These are phyloP conservation scores for Ethmia dodecea DNA, from an alignment of 2,888 invertebrate species.

Conservation along the genomic window DNA sequence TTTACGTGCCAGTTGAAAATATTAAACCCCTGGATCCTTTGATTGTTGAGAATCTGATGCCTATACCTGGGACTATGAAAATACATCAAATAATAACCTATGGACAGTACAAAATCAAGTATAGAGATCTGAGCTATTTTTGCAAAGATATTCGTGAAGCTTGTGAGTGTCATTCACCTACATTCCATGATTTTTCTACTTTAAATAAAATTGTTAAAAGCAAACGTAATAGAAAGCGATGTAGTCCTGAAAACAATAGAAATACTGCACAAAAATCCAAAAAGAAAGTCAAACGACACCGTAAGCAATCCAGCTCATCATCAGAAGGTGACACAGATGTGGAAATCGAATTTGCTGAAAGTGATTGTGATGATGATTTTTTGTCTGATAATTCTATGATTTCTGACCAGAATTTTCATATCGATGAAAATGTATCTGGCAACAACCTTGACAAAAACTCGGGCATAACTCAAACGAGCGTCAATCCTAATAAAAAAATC, in stretches of 20 bases:
- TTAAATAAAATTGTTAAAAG: conserved; percentile 1
- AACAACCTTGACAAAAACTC: neutral
- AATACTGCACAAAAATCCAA: conserved; percentile 7
- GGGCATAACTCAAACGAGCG: neutral
- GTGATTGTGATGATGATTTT: conserved; percentile 4
- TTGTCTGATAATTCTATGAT: neutral
- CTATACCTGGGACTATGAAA: conserved; percentile 4
- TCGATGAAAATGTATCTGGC: neutral
- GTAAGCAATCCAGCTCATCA: conserved; percentile 4
- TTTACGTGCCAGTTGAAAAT: conserved; percentile 6
- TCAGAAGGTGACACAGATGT: conserved; percentile 4
- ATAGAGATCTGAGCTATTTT: conserved; percentile 4
- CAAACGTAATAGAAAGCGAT: conserved; percentile 9
- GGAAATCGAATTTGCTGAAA: conserved; percentile 9
- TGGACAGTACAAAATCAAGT: neutral
- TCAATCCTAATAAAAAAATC: conserved; percentile 1
- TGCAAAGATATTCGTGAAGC: conserved; percentile 2
- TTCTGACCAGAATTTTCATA: neutral
- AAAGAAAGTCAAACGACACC: conserved; percentile 3
- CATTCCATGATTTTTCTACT: conserved; percentile 2
- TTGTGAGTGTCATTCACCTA: conserved; percentile 5
- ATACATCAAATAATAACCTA: conserved; percentile 2
- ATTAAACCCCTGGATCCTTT: conserved; percentile 2
- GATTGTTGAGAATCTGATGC: conserved; percentile 1
- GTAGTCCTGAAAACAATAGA: conserved; percentile 24